Evolutionary conservation across 2,113 vertebrate genomes (phyloP).

Genomic region (Ophiodon elongatus): DNA sequence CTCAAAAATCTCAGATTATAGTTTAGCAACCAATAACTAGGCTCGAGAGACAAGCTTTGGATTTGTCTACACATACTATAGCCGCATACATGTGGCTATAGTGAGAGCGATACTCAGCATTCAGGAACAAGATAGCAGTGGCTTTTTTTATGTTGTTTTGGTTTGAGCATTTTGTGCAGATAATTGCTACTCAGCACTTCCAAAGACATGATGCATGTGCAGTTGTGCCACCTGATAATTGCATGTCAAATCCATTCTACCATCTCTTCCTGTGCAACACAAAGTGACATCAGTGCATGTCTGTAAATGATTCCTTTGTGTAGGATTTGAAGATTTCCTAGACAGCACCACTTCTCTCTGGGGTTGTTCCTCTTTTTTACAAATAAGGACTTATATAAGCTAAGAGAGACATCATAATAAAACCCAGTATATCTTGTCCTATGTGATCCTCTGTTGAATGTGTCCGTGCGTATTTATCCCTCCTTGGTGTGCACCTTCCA

Average conservation of each 20-base stretch:
- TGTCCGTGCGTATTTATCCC: constrained; percentile 1
- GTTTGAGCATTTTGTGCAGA: not conserved
- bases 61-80: too few species aligned
- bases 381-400: not conserved
- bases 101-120: too few species aligned
- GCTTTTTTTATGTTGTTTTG: too few species aligned
- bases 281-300: not conserved
- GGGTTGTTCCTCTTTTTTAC: not conserved
- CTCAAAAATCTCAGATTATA: too few species aligned
- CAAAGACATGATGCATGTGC: not conserved
- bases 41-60: too few species aligned
- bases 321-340: not conserved
- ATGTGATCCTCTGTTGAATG: not conserved
- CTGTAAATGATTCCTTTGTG: not conserved
- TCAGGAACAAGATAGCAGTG: too few species aligned
- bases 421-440: not conserved
- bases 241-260: not conserved
- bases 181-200: not conserved
- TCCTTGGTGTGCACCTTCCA: constrained; percentile 16
- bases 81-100: too few species aligned
- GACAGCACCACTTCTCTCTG: not conserved
- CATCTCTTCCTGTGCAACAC: constrained; percentile 10
- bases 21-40: too few species aligned
- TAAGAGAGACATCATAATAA: not conserved
- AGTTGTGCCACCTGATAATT: not conserved